phyloP scores from a whole-genome alignment of 2,797 vertebrate genomes.

The Falco biarmicus region DNA sequence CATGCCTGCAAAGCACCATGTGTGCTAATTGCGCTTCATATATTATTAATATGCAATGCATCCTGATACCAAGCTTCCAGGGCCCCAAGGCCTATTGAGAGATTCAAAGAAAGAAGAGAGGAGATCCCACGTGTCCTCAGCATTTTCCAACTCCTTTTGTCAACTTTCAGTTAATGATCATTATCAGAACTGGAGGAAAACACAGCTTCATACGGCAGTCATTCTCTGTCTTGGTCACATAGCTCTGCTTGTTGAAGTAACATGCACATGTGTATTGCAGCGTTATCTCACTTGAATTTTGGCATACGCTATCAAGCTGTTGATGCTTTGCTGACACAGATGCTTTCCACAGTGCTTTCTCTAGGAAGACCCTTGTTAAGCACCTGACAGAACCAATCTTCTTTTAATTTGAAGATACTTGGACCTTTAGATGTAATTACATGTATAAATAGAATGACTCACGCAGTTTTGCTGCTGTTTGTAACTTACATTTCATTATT shows the following conservation, averaged over 20 bases:
- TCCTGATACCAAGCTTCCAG: conserved; percentile 5
- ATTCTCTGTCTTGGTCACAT: background rate
- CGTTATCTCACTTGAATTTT: rapidly evolving
- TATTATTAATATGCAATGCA: conserved; percentile 23
- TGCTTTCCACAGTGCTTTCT: background rate
- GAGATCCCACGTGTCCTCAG: background rate
- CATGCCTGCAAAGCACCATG: background rate
- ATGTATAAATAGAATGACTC: conserved; percentile 40
- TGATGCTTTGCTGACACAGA: background rate
- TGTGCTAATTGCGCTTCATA: conserved; percentile 28
- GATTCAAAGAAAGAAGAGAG: background rate
- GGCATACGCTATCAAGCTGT: background rate
- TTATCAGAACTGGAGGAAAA: background rate
- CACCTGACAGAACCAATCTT: conserved; percentile 28
- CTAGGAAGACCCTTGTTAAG: conserved; percentile 22
- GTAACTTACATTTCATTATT: conserved; percentile 55
- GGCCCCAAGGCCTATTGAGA: background rate
- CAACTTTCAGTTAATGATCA: background rate
- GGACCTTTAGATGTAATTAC: conserved; percentile 51
- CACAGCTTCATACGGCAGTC: background rate
- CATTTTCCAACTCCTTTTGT: background rate
- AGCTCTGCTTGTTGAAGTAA: background rate
- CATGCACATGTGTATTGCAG: background rate
- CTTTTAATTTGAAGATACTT: conserved; percentile 50
- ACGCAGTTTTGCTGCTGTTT: conserved; percentile 43